Percentiles rank a stretch among this genome's conserved stretches.
phyloP scores from a whole-genome alignment of 2,888 invertebrate species.

The Zygothrica quintamaculata region DNA sequence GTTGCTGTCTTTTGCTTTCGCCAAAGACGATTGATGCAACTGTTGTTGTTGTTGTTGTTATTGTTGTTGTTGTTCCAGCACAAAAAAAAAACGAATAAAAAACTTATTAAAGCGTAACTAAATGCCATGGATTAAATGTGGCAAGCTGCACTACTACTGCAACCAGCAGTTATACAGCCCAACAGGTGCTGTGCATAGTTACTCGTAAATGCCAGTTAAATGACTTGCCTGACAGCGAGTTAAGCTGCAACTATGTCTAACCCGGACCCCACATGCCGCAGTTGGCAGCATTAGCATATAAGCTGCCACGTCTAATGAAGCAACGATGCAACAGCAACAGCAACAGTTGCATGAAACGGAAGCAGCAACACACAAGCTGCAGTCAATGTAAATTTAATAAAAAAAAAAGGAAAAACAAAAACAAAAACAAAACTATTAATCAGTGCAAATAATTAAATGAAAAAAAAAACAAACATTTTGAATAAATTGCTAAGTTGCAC shows the following conservation, averaged over 20 bases:
- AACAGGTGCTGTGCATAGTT: constrained; percentile 54
- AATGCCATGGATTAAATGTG: constrained; percentile 75
- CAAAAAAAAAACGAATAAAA: constrained; percentile 11
- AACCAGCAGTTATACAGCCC: constrained; percentile 16
- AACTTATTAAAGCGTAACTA: constrained; percentile 77
- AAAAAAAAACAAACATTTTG: constrained; percentile 27
- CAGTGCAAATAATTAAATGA: constrained; percentile 47
- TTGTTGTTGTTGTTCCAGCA: too few relatives aligned
- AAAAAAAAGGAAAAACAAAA: constrained; percentile 30
- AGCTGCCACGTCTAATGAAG: constrained; percentile 65
- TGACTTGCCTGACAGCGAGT: constrained; percentile 60
- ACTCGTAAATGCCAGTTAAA: constrained; percentile 62
- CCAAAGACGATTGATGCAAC: constrained; percentile 31
- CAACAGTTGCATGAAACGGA: constrained; percentile 30
- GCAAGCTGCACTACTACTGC: constrained; percentile 17
- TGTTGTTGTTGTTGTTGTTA: constrained; percentile 27
- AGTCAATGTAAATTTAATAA: constrained; percentile 49
- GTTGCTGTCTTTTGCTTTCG: constrained; percentile 45
- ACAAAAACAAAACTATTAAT: constrained; percentile 70
- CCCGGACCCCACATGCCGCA: constrained; percentile 57
- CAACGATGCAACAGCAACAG: constrained; percentile 19
- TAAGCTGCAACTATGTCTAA: constrained; percentile 15
- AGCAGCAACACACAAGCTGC: constrained; percentile 28
- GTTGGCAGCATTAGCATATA: constrained; percentile 53
- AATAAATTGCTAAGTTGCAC: constrained; percentile 31